Base-by-base conservation (phyloP, 2,888 invertebrate genomes). In the Limnephilus lunatus region DNA sequence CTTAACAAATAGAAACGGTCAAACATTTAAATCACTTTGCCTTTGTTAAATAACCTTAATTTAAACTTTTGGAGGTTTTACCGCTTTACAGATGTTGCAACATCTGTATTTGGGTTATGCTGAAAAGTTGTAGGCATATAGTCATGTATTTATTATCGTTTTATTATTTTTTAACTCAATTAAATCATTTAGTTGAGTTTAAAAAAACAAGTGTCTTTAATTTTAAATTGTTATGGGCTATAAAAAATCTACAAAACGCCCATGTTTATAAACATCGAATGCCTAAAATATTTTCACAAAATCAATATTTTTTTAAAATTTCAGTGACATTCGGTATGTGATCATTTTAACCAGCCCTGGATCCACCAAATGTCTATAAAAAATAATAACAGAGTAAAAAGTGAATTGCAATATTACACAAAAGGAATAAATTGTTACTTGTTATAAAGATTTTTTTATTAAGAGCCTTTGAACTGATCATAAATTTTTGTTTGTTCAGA, bases 21-120 rank as follows among this genome's bases (percentile, higher is more conserved):
- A 93, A 90, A 53, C 85, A 90, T 89, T 92, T 93, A 92, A 93
- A 92, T 90, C 92, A 93, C 91, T 93, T 92, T 83, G 92, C 90
- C 87, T 92, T 92, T 88, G 93, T 85, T 80, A 39, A 91, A 91
- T 81, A 85, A 89, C 93, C 91, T 87, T 90, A 88, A 89, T 90
- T 85, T 91, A 91, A 92, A 89, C 80, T 91, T 89, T 19, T 15
- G 35, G n/a, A 11, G 25, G 3, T 31, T 35, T 19, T 83, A 32
- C 25, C 25, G 83, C 32, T 35, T 32, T 35, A 19, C 32, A 83
- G 32, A 35, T 15, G 15, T 83, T 83, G 82, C 31, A 82, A 53
- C 15, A 2, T 68, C 25, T 25, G 4, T 68, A 5, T 68, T 68
- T 25, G 68, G 19, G 25, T 68, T 68, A 5, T 19, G 68, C 25